Evolutionary conservation across 2,797 vertebrate genomes (phyloP).

Genomic region (Cuculus canorus): DNA sequence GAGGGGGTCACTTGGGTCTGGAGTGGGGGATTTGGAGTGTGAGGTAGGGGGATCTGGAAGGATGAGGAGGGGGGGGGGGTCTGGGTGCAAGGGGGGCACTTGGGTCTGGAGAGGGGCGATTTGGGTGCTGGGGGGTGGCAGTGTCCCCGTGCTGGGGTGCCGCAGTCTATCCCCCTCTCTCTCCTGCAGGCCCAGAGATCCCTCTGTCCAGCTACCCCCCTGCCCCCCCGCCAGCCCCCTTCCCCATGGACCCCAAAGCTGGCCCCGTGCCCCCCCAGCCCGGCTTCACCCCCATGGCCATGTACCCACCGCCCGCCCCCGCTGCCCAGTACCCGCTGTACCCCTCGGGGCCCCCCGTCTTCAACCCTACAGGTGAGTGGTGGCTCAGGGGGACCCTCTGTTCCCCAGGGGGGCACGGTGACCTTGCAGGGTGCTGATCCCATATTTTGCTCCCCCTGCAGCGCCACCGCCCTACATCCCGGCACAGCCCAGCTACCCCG

Average conservation of each 20-base stretch:
- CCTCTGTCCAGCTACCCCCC: neutral
- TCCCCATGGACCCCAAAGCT: neutral
- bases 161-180: neutral
- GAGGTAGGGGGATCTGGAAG: no score
- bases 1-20: no score
- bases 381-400: rapidly evolving
- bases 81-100: no score
- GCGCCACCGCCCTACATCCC: constrained; percentile 23
- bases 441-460: rapidly evolving
- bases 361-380: constrained; percentile 53
- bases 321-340: constrained; percentile 30
- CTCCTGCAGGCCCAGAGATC: neutral
- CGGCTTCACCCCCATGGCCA: constrained; percentile 14
- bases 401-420: no score
- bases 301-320: neutral
- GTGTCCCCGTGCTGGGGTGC: neutral
- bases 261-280: neutral
- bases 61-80: no score
- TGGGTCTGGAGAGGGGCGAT: no score
- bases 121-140: neutral
- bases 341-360: neutral
- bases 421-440: neutral
- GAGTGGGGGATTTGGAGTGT: no score
- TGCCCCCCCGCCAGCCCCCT: neutral
- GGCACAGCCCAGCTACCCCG: constrained; percentile 10